Percentiles rank a stretch among this genome's conserved stretches.
Conservation (phyloP, 92 coral and sea anemone species). For the Porites cylindrica region DNA sequence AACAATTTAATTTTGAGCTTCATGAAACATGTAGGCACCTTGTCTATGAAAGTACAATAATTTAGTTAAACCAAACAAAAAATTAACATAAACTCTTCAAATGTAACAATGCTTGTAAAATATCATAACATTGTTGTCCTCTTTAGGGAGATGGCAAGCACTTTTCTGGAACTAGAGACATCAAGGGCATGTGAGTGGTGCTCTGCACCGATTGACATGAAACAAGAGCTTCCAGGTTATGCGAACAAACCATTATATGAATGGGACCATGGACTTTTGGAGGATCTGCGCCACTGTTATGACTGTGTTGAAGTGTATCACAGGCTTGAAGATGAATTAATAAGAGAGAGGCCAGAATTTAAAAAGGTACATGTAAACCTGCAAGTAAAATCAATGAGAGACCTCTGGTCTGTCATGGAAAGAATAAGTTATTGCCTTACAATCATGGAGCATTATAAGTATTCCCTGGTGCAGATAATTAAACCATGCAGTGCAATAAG, state of each 20-base stretch:
- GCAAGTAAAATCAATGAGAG: too few relatives aligned
- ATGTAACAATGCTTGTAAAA: too few relatives aligned
- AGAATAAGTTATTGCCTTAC: too few relatives aligned
- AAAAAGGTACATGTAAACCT: conserved; percentile 52
- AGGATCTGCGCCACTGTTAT: conserved; percentile 78
- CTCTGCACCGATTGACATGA: conserved; percentile 69
- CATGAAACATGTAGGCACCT: too few relatives aligned
- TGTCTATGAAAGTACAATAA: too few relatives aligned
- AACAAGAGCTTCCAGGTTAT: conserved; percentile 49
- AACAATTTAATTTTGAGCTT: too few relatives aligned
- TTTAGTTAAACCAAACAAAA: too few relatives aligned
- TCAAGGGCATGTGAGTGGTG: conserved; percentile 87
- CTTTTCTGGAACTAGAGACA: neutral
- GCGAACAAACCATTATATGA: conserved; percentile 42
- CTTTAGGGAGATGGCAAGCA: neutral
- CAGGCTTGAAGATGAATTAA: conserved; percentile 66
- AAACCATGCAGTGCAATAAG: too few relatives aligned
- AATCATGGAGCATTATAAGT: too few relatives aligned
- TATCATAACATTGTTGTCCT: too few relatives aligned
- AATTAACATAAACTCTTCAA: too few relatives aligned
- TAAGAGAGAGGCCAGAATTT: conserved; percentile 26
- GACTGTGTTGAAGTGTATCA: conserved; percentile 96
- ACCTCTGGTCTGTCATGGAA: neutral
- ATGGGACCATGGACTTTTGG: conserved; percentile 61
- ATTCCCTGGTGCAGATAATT: too few relatives aligned